Evolutionary conservation across 2,113 vertebrate species (phyloP).

Genomic region (Ptychochromis oligacanthus): DNA sequence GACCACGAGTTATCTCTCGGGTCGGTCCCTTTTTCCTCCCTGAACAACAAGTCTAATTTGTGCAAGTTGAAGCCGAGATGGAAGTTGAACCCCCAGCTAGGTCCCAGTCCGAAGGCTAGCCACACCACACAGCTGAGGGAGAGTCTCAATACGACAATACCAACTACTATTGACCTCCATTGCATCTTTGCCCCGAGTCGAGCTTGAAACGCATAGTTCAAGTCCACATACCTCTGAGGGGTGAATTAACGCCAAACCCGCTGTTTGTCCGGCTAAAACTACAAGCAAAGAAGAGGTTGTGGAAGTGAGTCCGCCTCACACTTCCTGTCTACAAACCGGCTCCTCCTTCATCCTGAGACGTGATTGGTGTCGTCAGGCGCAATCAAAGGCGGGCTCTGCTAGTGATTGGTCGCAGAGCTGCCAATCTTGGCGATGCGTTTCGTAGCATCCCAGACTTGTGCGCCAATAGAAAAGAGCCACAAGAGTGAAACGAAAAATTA

Average conservation of each 20-base stretch:
- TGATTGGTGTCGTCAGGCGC: constrained; percentile 68
- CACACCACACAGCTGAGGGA: constrained; percentile 86
- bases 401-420: constrained; percentile 57
- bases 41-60: constrained; percentile 75
- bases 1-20: constrained; percentile 66
- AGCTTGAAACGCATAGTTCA: constrained; percentile 80
- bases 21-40: constrained; percentile 46
- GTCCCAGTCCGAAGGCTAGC: constrained; percentile 85
- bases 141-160: constrained; percentile 87
- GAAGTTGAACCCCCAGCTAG: constrained; percentile 86
- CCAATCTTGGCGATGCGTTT: constrained; percentile 46
- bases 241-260: constrained; percentile 12
- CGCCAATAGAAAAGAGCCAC: constrained; percentile 71
- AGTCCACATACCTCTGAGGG: constrained; percentile 36
- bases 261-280: neutral
- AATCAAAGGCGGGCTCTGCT: rapidly evolving
- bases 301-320: constrained; percentile 24
- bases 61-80: constrained; percentile 78
- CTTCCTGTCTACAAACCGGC: constrained; percentile 81
- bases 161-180: constrained; percentile 94
- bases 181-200: constrained; percentile 87
- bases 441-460: constrained; percentile 58
- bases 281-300: neutral
- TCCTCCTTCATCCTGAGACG: constrained; percentile 22
- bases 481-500: constrained; percentile 31